phyloP scores from a whole-genome alignment of 2,888 invertebrate species.

The Caenorhabditis panamensis region DNA sequence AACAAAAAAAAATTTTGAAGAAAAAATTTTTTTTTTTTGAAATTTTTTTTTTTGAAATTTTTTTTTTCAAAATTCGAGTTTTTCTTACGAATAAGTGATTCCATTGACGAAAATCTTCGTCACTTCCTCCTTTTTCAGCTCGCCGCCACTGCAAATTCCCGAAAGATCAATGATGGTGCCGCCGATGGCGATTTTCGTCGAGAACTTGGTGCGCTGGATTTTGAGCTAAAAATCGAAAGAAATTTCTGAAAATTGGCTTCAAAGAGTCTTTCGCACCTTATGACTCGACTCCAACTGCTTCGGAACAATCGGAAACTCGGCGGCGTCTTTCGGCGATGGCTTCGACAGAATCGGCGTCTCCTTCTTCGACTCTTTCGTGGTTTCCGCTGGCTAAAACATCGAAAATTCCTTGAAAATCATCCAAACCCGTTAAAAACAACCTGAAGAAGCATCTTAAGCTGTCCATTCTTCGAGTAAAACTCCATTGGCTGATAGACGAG shows the following conservation, averaged over 20 bases:
- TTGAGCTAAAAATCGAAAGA: slow-evolving; percentile 8
- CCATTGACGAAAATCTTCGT: slow-evolving; percentile 41
- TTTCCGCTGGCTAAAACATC: slow-evolving; percentile 5
- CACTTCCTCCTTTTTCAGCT: not conserved
- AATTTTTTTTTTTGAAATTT: too few species aligned
- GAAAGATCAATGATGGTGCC: slow-evolving; percentile 20
- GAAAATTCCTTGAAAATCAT: slow-evolving; percentile 13
- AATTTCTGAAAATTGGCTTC: too few species aligned
- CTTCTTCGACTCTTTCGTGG: slow-evolving; percentile 8
- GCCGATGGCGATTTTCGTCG: slow-evolving; percentile 13
- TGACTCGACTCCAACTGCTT: slow-evolving; percentile 27
- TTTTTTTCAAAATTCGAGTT: too few species aligned
- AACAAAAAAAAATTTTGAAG: not conserved
- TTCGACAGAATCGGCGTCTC: slow-evolving; percentile 14
- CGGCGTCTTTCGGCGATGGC: not conserved
- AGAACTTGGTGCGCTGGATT: slow-evolving; percentile 36
- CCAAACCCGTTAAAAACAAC: not conserved
- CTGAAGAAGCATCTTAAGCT: slow-evolving; percentile 30
- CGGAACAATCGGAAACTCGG: slow-evolving; percentile 42
- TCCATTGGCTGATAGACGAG: slow-evolving; percentile 25
- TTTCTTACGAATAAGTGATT: slow-evolving; percentile 32
- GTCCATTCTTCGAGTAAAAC: slow-evolving; percentile 43
- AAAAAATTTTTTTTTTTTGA: too few species aligned
- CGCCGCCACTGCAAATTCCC: slow-evolving; percentile 18
- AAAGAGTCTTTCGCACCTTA: too few species aligned